These are phyloP conservation scores for Balearica regulorum DNA, from an alignment of 2,797 vertebrate genomes.

Conservation along the genomic window DNA sequence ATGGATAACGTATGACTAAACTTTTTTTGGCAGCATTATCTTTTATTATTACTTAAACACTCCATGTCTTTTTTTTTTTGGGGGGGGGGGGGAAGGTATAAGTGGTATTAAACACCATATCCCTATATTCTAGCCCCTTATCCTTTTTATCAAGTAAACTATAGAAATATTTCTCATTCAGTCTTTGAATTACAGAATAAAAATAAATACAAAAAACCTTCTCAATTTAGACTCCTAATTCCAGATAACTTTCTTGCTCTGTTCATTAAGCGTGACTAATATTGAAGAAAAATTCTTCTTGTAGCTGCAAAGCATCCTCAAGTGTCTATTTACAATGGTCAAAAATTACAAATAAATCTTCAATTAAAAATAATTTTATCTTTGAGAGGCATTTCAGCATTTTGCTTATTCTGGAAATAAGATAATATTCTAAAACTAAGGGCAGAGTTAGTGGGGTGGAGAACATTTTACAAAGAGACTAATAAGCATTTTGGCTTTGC, in stretches of 20 bases:
- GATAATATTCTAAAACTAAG: slow-evolving; percentile 22
- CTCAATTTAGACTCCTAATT: background rate
- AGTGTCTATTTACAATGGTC: background rate
- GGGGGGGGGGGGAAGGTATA: fast-evolving
- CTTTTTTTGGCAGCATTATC: background rate
- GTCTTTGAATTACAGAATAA: background rate
- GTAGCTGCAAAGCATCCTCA: background rate
- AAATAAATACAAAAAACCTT: background rate
- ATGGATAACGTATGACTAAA: slow-evolving; percentile 2
- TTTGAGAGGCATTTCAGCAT: background rate
- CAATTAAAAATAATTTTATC: background rate
- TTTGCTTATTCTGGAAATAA: background rate
- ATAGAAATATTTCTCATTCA: slow-evolving; percentile 1
- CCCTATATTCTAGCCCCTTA: background rate
- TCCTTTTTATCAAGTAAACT: background rate
- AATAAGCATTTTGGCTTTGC: slow-evolving; percentile 55
- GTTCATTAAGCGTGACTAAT: background rate
- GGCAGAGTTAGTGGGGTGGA: slow-evolving; percentile 15
- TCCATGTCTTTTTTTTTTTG: background rate
- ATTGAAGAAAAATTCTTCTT: slow-evolving; percentile 8
- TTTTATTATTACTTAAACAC: slow-evolving; percentile 17
- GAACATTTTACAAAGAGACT: slow-evolving; percentile 44
- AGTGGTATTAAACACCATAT: background rate
- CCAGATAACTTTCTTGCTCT: slow-evolving; percentile 6
- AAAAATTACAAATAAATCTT: slow-evolving; percentile 23